phyloP scores from a whole-genome alignment of 1,140 invertebrate genomes.

The Maniola jurtina region DNA sequence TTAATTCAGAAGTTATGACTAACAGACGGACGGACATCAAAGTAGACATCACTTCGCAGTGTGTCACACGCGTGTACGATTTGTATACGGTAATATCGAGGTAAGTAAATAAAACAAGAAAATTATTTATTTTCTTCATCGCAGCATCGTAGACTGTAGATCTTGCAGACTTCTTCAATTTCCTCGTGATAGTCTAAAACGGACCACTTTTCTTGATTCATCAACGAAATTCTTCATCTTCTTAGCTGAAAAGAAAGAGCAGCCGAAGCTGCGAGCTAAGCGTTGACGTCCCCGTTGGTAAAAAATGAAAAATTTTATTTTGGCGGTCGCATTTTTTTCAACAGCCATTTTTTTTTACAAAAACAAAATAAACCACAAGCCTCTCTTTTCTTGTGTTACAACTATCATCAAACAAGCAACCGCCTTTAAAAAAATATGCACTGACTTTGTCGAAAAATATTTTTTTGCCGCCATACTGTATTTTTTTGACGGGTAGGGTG shows the following conservation, averaged over 20 bases:
- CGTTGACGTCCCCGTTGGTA: conserved; percentile 30
- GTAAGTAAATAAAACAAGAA: no score
- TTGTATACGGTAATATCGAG: no score
- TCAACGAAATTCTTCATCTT: conserved; percentile 10
- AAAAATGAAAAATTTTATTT: conserved; percentile 53
- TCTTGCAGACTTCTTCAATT: no score
- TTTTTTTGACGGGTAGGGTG: conserved; percentile 45
- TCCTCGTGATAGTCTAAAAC: no score
- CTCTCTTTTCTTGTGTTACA: conserved; percentile 71
- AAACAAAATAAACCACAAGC: conserved; percentile 60
- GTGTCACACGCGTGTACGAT: no score
- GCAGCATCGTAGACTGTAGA: no score
- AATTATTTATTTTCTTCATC: no score
- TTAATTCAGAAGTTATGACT: no score
- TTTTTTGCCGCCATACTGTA: conserved; percentile 43
- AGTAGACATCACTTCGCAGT: no score
- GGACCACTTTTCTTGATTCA: background rate
- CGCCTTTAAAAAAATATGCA: conserved; percentile 60
- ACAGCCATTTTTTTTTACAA: conserved; percentile 51
- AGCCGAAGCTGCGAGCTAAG: conserved; percentile 22
- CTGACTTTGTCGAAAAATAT: conserved; percentile 64
- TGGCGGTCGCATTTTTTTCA: conserved; percentile 57
- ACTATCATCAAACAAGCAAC: conserved; percentile 44
- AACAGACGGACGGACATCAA: no score
- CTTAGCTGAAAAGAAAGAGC: conserved; percentile 32